phyloP scores from a whole-genome alignment of 2,888 invertebrate genomes.

The Nasonovia ribisnigri region DNA sequence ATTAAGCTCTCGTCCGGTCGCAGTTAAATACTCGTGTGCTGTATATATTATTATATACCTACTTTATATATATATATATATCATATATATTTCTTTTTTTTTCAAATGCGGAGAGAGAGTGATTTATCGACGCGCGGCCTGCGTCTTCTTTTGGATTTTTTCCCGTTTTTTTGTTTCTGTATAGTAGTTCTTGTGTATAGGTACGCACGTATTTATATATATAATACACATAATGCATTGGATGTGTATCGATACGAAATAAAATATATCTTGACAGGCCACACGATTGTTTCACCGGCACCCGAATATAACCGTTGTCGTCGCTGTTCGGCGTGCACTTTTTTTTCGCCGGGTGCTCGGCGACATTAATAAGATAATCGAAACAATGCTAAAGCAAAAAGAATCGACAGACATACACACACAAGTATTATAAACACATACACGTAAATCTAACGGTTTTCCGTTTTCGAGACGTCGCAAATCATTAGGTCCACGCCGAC shows the following conservation, averaged over 20 bases:
- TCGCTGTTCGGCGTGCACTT: neutral
- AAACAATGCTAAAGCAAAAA: slow-evolving; percentile 28
- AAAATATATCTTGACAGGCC: slow-evolving; percentile 42
- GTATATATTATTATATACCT: neutral
- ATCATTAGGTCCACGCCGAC: neutral
- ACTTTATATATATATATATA: neutral
- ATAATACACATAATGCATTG: slow-evolving; percentile 17
- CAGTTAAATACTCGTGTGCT: slow-evolving; percentile 44
- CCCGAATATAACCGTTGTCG: slow-evolving; percentile 52
- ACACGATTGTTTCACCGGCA: slow-evolving; percentile 48
- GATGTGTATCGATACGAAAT: slow-evolving; percentile 53
- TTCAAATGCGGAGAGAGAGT: slow-evolving; percentile 20
- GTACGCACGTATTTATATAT: neutral
- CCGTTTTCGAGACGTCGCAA: slow-evolving; percentile 35
- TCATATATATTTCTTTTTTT: neutral
- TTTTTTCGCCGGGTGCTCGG: neutral
- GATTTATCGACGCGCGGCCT: slow-evolving; percentile 45
- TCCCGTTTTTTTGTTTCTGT: neutral
- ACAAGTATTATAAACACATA: neutral
- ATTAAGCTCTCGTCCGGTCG: slow-evolving; percentile 55
- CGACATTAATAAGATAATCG: slow-evolving; percentile 55
- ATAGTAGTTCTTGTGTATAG: neutral
- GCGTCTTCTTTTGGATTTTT: slow-evolving; percentile 46
- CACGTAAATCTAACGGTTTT: slow-evolving; percentile 4
- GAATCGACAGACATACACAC: neutral